Evolutionary conservation across 2,888 invertebrate genomes (phyloP), one percentile per base, ranked within the genome.

Genomic region (Petrolisthes manimaculis): DNA sequence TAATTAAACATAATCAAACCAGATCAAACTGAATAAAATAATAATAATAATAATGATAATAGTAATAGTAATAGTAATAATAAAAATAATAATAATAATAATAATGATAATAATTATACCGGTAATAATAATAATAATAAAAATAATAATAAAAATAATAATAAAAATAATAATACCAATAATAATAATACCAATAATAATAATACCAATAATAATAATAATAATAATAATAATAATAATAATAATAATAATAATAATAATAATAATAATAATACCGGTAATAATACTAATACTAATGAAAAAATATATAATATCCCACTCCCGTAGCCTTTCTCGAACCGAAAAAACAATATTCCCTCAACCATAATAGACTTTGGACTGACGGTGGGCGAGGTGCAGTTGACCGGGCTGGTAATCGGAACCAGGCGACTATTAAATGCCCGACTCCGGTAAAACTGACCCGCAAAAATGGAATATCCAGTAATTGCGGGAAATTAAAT

Each of bases 21-120:
- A n/a, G n/a, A n/a, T n/a, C n/a, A n/a, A n/a, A n/a, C n/a, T n/a
- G n/a, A n/a, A n/a, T n/a, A 24, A 21, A 14, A 61, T 61, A 69
- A n/a, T 61, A 61, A 82, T 82, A 69, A n/a, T n/a, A 14, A 61
- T 82, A 51, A 24, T 67, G 21, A 69, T 83, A 53, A 53, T 80
- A 56, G 14, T 21, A 37, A 6, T 61, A 69, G 61, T 61, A 69
- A 54, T 55, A 54, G 54, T 8, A 54, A 24, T 78, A 54, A 24
- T 78, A 54, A 24, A 24, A 54, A 24, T 78, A 14, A 24, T 78
- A 54, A 24, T n/a, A 54, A 24, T 81, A 61, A 54, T 81, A 18
- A 24, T 78, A 54, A 24, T 78, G 5, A 24, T 78, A 6, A 24
- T 78, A 54, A 24, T 78, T 5, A 24, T 78, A 54, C 18, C 37